Evolutionary conservation across 2,113 vertebrate genomes (phyloP).

Genomic region (Propithecus coquereli): DNA sequence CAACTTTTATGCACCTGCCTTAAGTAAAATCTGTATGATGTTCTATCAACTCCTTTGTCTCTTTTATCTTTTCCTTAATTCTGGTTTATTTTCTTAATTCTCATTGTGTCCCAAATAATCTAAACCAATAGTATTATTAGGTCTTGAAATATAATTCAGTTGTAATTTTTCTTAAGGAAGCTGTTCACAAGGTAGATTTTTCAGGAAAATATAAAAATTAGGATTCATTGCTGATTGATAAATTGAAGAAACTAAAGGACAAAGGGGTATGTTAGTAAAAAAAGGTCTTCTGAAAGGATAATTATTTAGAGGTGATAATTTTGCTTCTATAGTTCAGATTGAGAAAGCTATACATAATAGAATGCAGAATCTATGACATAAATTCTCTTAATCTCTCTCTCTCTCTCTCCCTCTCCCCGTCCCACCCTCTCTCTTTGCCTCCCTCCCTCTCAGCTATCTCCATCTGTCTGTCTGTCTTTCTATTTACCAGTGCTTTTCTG

Average conservation of each 20-base stretch:
- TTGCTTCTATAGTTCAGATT: neutral
- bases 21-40: neutral
- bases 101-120: neutral
- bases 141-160: neutral
- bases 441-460: neutral
- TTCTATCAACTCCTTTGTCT: neutral
- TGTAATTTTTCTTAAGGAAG: neutral
- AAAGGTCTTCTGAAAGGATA: neutral
- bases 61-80: neutral
- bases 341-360: neutral
- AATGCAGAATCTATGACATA: neutral
- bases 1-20: neutral
- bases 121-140: neutral
- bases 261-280: neutral
- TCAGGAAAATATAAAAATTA: neutral
- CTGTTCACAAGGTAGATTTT: neutral
- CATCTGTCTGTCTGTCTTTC: neutral
- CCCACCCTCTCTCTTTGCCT: accelerated
- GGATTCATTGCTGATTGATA: neutral
- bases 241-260: neutral
- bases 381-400: neutral
- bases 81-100: constrained; percentile 9
- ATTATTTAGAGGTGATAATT: neutral
- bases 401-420: neutral
- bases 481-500: neutral